phyloP scores from a whole-genome alignment of 2,888 invertebrate species.

The Gisinianus flammeolus region DNA sequence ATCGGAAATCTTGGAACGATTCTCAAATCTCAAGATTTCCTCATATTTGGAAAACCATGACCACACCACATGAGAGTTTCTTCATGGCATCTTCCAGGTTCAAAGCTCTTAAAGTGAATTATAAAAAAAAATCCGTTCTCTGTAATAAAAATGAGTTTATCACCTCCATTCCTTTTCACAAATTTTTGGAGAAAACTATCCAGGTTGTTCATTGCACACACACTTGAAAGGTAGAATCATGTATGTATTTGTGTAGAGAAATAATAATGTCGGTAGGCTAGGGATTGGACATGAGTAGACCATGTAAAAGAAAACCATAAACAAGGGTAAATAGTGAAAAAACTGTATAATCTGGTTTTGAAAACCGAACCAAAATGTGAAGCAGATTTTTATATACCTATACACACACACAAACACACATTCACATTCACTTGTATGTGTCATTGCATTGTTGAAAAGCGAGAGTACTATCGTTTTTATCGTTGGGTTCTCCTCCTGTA shows the following conservation, averaged over 20 bases:
- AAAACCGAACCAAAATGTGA: too few species aligned
- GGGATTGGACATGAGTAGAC: not conserved
- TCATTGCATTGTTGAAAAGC: too few species aligned
- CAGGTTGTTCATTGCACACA: not conserved
- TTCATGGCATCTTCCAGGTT: not conserved
- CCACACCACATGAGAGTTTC: not conserved
- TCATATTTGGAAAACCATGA: not conserved
- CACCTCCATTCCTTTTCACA: not conserved
- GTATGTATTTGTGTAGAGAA: too few species aligned
- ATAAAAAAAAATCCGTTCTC: constrained; percentile 2
- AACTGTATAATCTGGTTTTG: not conserved
- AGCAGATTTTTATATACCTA: too few species aligned
- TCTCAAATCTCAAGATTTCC: not conserved
- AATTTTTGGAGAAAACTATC: not conserved
- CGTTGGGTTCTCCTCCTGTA: too few species aligned
- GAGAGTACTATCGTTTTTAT: too few species aligned
- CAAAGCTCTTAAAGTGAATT: not conserved
- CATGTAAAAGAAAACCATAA: not conserved
- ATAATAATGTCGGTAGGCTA: too few species aligned
- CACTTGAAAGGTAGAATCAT: too few species aligned
- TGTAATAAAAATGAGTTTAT: constrained; percentile 6
- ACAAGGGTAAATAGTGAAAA: not conserved
- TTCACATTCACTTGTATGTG: too few species aligned
- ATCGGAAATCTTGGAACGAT: too few species aligned
- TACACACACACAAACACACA: too few species aligned